These are phyloP conservation scores for Yponomeuta plumbellus DNA, from an alignment of 2,888 invertebrate genomes.

Conservation along the genomic window DNA sequence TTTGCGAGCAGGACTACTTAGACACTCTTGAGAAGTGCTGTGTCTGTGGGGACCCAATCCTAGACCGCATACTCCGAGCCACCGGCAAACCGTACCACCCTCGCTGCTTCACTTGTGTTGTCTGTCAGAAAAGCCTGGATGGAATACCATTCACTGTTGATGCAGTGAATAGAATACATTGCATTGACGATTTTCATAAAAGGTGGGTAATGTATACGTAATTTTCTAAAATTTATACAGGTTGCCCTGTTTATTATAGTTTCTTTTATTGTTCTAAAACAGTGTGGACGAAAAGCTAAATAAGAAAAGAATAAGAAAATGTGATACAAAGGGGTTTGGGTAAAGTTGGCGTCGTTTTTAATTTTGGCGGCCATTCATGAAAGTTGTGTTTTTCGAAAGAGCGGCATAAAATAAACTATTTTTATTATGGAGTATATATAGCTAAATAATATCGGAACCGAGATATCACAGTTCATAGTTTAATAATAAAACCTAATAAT, in stretches of 20 bases:
- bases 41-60: constrained; percentile 95
- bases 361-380: too few species aligned
- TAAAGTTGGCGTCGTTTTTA: too few species aligned
- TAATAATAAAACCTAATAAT: too few species aligned
- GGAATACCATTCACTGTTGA: constrained; percentile 99
- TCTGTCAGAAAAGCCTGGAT: constrained; percentile 96
- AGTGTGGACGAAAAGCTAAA: background rate
- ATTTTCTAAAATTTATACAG: too few species aligned
- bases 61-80: constrained; percentile 94
- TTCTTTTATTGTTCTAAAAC: too few species aligned
- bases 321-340: too few species aligned
- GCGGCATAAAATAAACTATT: too few species aligned
- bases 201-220: constrained; percentile 65
- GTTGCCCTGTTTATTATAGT: too few species aligned
- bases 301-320: background rate
- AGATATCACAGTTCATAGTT: too few species aligned
- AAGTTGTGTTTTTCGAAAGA: too few species aligned
- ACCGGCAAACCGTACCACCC: constrained; percentile 99
- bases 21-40: constrained; percentile 98
- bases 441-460: too few species aligned
- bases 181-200: constrained; percentile 99
- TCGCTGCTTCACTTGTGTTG: constrained; percentile 96
- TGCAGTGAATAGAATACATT: constrained; percentile 97
- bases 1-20: constrained; percentile 96
- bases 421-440: too few species aligned